Conservation (phyloP, 2,888 invertebrate genomes). For the Schizotus pectinicornis region DNA sequence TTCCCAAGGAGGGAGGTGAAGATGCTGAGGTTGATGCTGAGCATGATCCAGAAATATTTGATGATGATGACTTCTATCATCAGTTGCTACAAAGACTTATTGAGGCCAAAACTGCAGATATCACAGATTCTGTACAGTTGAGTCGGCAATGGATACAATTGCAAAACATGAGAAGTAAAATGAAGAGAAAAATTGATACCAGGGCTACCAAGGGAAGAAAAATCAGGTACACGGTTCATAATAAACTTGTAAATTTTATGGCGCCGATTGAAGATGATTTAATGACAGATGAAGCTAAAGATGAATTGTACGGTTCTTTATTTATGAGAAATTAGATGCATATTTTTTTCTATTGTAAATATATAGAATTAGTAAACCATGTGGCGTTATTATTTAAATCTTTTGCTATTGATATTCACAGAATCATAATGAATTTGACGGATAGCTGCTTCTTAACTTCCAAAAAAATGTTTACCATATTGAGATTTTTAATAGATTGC, state of each 20-base stretch:
- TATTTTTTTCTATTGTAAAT: too few species aligned
- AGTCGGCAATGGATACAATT: conserved; percentile 91
- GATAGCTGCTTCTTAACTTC: too few species aligned
- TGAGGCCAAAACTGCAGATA: conserved; percentile 84
- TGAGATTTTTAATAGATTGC: too few species aligned
- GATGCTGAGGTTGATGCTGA: conserved; percentile 57
- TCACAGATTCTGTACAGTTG: conserved; percentile 83
- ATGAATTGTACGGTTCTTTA: conserved; percentile 81
- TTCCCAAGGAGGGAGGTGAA: conserved; percentile 59
- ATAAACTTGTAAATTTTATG: conserved; percentile 89
- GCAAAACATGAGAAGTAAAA: conserved; percentile 88
- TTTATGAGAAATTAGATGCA: conserved; percentile 66
- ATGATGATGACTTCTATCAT: conserved; percentile 97
- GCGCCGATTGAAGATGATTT: conserved; percentile 72
- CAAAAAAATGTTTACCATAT: too few species aligned
- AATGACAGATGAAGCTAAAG: conserved; percentile 81
- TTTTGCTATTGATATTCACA: too few species aligned
- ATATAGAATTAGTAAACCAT: too few species aligned
- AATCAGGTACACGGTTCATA: conserved; percentile 84
- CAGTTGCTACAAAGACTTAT: conserved; percentile 90
- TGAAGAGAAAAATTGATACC: conserved; percentile 92
- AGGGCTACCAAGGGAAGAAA: conserved; percentile 94
- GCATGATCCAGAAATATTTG: conserved; percentile 85
- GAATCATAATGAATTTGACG: too few species aligned
- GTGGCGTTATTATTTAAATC: too few species aligned